Percentiles rank a stretch among this genome's conserved stretches.
These are phyloP conservation scores for Ophraella communa DNA, from an alignment of 2,888 invertebrate genomes.

Conservation along the genomic window DNA sequence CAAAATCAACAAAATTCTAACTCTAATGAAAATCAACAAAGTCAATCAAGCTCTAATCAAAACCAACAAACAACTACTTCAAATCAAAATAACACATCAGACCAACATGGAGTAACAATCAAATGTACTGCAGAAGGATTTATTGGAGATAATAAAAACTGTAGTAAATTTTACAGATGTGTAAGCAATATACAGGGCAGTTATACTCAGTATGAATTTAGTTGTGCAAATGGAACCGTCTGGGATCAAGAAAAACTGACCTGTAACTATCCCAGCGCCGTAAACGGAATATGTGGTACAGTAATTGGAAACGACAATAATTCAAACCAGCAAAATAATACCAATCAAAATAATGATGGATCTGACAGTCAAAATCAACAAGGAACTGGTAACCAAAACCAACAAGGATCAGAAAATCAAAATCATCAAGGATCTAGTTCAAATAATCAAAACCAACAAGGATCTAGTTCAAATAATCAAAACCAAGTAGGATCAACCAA, in stretches of 20 bases:
- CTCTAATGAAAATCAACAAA: conserved; percentile 27
- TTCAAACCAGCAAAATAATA: no score
- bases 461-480: conserved; percentile 22
- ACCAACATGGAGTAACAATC: no score
- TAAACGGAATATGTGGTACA: conserved; percentile 45
- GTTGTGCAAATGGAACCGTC: conserved; percentile 76
- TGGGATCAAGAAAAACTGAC: conserved; percentile 74
- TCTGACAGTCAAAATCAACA: conserved; percentile 1
- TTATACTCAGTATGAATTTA: conserved; percentile 72
- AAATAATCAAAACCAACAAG: conserved; percentile 19
- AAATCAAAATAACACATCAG: no score
- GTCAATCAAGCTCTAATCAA: conserved; percentile 29
- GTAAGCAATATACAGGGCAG: conserved; percentile 68
- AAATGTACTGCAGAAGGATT: conserved; percentile 72
- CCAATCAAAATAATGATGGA: conserved; percentile 19
- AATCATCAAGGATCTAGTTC: conserved; percentile 20
- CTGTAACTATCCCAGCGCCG: conserved; percentile 75
- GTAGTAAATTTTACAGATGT: conserved; percentile 79
- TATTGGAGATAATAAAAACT: conserved; percentile 71
- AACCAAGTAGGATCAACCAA: conserved; percentile 11
- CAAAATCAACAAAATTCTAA: conserved; percentile 31
- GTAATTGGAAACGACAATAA: background rate
- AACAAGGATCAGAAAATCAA: background rate
- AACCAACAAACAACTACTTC: conserved; percentile 19
- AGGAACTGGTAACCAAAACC: conserved; percentile 11